A percentile compares a stretch with the other conserved stretches of the same genome.
phyloP scores from a whole-genome alignment of 2,888 invertebrate species.

The Agonopterix subpropinquella region DNA sequence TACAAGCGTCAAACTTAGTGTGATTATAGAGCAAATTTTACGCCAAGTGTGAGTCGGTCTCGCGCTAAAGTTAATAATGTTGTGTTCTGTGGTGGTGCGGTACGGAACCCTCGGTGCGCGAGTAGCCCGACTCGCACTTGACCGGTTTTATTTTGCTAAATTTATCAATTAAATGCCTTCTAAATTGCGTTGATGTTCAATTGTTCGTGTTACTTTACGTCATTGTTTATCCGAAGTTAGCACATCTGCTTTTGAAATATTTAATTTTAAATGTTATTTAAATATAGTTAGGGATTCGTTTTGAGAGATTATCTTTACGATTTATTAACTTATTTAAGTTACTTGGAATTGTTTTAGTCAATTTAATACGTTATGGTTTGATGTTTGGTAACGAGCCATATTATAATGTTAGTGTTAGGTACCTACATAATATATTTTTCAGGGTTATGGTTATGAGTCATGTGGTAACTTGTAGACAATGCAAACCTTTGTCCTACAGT shows the following conservation, averaged over 20 bases:
- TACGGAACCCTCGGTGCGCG: no score
- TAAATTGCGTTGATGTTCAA: constrained; percentile 27
- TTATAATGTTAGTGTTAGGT: no score
- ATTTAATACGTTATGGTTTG: constrained; percentile 25
- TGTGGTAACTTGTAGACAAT: no score
- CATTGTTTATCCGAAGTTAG: constrained; percentile 54
- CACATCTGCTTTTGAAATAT: constrained; percentile 47
- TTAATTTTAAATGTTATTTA: constrained; percentile 38
- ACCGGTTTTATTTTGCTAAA: no score
- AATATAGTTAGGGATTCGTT: constrained; percentile 13
- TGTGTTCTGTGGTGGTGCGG: no score
- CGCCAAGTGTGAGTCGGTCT: no score
- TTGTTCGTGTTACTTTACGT: constrained; percentile 28
- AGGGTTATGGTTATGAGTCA: no score
- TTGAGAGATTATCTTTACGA: constrained; percentile 51
- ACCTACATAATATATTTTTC: no score
- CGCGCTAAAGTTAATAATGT: no score
- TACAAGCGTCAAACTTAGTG: no score
- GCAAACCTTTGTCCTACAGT: constrained; percentile 10
- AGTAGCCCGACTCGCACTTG: no score
- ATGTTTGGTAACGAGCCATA: constrained; percentile 14
- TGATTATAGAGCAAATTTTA: no score
- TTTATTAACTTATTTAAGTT: constrained; percentile 40
- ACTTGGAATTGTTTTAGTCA: constrained; percentile 22
- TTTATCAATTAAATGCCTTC: constrained; percentile 34